These are phyloP conservation scores for Acropternis orthonyx DNA, from an alignment of 2,797 vertebrate species.

Conservation along the genomic window DNA sequence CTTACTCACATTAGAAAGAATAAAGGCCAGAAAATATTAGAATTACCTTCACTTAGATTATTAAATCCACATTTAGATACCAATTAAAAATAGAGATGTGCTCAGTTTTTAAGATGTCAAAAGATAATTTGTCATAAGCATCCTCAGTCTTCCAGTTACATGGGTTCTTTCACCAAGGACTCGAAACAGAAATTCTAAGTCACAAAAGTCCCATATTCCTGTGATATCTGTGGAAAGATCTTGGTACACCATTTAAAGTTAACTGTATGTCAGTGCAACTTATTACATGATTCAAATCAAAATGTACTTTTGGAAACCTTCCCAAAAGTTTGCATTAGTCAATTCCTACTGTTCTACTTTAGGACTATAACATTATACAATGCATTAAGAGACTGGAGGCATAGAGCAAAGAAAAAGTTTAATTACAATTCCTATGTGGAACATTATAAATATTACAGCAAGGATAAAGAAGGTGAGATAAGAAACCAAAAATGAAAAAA, in stretches of 20 bases:
- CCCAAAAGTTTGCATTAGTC: slow-evolving; percentile 5
- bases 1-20: not conserved
- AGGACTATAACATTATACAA: not conserved
- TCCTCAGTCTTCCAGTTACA: not conserved
- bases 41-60: not conserved
- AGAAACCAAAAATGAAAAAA: not conserved
- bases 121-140: not conserved
- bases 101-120: not conserved
- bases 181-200: not conserved
- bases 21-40: not conserved
- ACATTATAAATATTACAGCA: slow-evolving; percentile 17
- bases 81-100: not conserved
- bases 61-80: not conserved
- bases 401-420: slow-evolving; percentile 13
- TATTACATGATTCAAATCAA: slow-evolving; percentile 6
- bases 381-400: not conserved
- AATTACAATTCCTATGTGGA: slow-evolving; percentile 23
- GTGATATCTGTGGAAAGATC: not conserved
- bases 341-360: not conserved
- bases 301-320: slow-evolving; percentile 31
- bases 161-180: not conserved
- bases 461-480: slow-evolving; percentile 29
- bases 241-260: not conserved
- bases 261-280: not conserved
- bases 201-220: not conserved